Percentiles rank a stretch among this genome's conserved stretches.
Evolutionary conservation across 37 sponge, comb jelly and placozoan genomes (phyloP).

Genomic region (Halisarca cf. caerulea): DNA sequence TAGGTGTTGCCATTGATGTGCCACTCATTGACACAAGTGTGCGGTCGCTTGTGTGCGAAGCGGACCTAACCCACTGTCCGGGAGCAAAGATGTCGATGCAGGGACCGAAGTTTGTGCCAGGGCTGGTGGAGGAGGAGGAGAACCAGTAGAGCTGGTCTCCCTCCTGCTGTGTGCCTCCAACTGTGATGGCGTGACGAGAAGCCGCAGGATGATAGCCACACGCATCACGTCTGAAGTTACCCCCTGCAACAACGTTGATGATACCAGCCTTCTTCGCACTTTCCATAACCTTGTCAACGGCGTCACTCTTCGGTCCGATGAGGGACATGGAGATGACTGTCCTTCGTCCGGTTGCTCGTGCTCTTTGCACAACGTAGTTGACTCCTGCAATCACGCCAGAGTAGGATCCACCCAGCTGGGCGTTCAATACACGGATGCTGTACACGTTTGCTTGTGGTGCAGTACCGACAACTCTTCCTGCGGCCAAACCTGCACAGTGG

Average conservation of each 20-base stretch:
- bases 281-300: slow-evolving; percentile 45
- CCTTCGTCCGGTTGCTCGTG: slow-evolving; percentile 19
- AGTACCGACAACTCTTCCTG: slow-evolving; percentile 47
- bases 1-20: slow-evolving; percentile 61
- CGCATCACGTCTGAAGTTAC: slow-evolving; percentile 55
- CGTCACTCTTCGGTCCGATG: slow-evolving; percentile 16
- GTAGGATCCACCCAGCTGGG: slow-evolving; percentile 45
- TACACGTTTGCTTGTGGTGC: slow-evolving; percentile 51
- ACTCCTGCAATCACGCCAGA: slow-evolving; percentile 51
- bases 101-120: slow-evolving; percentile 52
- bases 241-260: slow-evolving; percentile 58
- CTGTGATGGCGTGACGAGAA: slow-evolving; percentile 56
- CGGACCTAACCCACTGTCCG: slow-evolving; percentile 48
- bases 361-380: slow-evolving; percentile 31
- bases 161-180: slow-evolving; percentile 53
- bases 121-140: background rate
- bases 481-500: slow-evolving; percentile 72
- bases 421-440: slow-evolving; percentile 68
- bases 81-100: slow-evolving; percentile 83
- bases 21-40: slow-evolving; percentile 50
- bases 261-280: slow-evolving; percentile 40
- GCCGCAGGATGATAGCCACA: slow-evolving; percentile 57
- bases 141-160: slow-evolving; percentile 55
- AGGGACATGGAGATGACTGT: slow-evolving; percentile 72
- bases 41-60: slow-evolving; percentile 35